A percentile compares a stretch with the other conserved stretches of the same genome.
phyloP scores from a whole-genome alignment of 2,888 invertebrate species.

The Athetis lepigone region DNA sequence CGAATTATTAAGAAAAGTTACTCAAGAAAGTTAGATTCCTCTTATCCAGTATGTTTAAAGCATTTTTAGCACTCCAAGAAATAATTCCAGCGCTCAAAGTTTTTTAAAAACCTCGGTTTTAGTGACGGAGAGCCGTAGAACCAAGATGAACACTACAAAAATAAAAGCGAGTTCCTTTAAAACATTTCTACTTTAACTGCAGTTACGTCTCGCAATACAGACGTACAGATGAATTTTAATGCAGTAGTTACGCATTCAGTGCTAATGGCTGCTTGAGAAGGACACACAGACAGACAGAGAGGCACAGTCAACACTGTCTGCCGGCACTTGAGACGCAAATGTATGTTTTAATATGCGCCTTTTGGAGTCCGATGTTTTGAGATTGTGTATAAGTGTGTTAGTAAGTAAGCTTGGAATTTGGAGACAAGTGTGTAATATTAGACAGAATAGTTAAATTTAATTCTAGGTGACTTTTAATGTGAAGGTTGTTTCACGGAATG shows the following conservation, averaged over 20 bases:
- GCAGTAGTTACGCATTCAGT: slow-evolving; percentile 72
- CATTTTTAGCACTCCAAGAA: not conserved
- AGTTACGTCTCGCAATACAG: slow-evolving; percentile 58
- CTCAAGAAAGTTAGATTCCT: not conserved
- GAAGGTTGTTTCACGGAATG: too few species aligned
- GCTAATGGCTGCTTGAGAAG: slow-evolving; percentile 76
- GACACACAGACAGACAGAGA: slow-evolving; percentile 48
- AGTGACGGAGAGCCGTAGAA: slow-evolving; percentile 1
- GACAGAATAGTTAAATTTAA: too few species aligned
- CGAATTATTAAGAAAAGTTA: not conserved
- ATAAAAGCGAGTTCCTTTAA: slow-evolving; percentile 25
- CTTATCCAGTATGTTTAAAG: not conserved
- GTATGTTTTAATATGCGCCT: slow-evolving; percentile 51
- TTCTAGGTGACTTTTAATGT: too few species aligned
- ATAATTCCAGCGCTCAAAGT: not conserved
- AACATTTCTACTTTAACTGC: slow-evolving; percentile 41
- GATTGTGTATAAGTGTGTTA: slow-evolving; percentile 8
- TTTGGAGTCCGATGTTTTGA: slow-evolving; percentile 43
- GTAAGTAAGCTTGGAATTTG: slow-evolving; percentile 6
- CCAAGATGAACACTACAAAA: slow-evolving; percentile 4
- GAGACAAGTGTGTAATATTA: not conserved
- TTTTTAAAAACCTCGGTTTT: slow-evolving; percentile 8
- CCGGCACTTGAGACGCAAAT: slow-evolving; percentile 48
- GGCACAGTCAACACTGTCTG: slow-evolving; percentile 53
- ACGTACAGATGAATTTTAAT: slow-evolving; percentile 76